A percentile compares a stretch with the other conserved stretches of the same genome.
Evolutionary conservation across 2,888 invertebrate species (phyloP).

Genomic region (Troilus luridus): DNA sequence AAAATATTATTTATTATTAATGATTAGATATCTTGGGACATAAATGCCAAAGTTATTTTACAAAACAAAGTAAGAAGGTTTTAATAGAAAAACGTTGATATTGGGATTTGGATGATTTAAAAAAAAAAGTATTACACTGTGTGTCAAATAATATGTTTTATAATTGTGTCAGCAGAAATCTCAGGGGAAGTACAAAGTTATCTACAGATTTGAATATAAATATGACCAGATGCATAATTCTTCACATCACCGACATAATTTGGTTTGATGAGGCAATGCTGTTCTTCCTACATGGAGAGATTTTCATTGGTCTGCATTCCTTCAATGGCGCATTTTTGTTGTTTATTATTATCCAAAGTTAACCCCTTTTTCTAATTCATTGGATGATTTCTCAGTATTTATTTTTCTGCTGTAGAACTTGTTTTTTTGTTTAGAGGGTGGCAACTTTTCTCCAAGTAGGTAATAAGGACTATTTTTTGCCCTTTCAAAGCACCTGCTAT

Average conservation of each 20-base stretch:
- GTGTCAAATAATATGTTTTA: too few species aligned
- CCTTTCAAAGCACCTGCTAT: conserved; percentile 49
- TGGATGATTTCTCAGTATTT: not conserved
- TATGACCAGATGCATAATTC: too few species aligned
- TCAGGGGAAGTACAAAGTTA: too few species aligned
- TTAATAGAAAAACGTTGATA: too few species aligned
- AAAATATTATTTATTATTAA: too few species aligned
- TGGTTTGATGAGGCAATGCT: not conserved
- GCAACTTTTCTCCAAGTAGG: conserved; percentile 55
- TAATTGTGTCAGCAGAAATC: too few species aligned
- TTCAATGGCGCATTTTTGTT: not conserved
- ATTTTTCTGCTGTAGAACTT: not conserved
- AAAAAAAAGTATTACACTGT: too few species aligned
- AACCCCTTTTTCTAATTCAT: not conserved
- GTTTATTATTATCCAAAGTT: not conserved
- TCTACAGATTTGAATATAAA: too few species aligned
- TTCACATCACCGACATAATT: not conserved
- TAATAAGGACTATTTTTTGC: conserved; percentile 59
- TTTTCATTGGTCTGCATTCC: not conserved
- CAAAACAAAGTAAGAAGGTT: too few species aligned
- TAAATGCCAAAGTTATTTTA: too few species aligned
- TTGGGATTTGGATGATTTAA: too few species aligned
- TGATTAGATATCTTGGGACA: too few species aligned
- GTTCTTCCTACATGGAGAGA: not conserved
- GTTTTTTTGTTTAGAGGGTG: not conserved